phyloP scores from a whole-genome alignment of 2,797 vertebrate genomes.

The Chelon auratus region DNA sequence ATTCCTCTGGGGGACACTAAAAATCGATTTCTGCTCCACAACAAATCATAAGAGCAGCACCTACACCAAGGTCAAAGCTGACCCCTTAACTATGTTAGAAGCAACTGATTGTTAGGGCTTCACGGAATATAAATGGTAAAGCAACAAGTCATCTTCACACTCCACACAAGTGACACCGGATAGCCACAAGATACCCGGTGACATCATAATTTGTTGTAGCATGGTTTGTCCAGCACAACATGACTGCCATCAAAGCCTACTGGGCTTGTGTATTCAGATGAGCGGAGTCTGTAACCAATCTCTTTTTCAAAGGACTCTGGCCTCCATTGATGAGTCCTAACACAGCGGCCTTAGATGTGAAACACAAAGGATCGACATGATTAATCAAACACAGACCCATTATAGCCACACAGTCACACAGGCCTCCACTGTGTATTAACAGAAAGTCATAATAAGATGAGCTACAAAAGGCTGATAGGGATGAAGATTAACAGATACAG shows the following conservation, averaged over 20 bases:
- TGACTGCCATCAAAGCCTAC: constrained; percentile 73
- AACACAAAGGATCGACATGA: constrained; percentile 83
- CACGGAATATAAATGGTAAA: constrained; percentile 55
- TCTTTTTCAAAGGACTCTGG: constrained; percentile 79
- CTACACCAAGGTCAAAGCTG: constrained; percentile 69
- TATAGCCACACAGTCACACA: constrained; percentile 81
- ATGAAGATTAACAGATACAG: constrained; percentile 84
- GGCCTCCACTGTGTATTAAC: constrained; percentile 80
- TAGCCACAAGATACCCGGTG: constrained; percentile 44
- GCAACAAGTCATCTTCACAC: constrained; percentile 54
- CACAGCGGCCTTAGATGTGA: constrained; percentile 81
- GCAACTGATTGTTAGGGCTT: constrained; percentile 45
- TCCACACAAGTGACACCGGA: constrained; percentile 24
- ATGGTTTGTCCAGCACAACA: constrained; percentile 60
- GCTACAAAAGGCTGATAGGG: constrained; percentile 79
- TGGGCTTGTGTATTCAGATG: constrained; percentile 73
- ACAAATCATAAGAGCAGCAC: constrained; percentile 76
- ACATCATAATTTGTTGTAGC: constrained; percentile 64
- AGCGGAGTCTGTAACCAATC: constrained; percentile 79
- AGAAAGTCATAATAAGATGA: constrained; percentile 87
- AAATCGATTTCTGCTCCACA: constrained; percentile 81
- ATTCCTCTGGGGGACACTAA: constrained; percentile 75
- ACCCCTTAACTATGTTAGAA: constrained; percentile 63
- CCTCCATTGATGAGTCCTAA: constrained; percentile 81
- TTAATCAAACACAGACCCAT: constrained; percentile 85